Evolutionary conservation across 2,113 vertebrate genomes (phyloP).

Genomic region (Leiothrix lutea): DNA sequence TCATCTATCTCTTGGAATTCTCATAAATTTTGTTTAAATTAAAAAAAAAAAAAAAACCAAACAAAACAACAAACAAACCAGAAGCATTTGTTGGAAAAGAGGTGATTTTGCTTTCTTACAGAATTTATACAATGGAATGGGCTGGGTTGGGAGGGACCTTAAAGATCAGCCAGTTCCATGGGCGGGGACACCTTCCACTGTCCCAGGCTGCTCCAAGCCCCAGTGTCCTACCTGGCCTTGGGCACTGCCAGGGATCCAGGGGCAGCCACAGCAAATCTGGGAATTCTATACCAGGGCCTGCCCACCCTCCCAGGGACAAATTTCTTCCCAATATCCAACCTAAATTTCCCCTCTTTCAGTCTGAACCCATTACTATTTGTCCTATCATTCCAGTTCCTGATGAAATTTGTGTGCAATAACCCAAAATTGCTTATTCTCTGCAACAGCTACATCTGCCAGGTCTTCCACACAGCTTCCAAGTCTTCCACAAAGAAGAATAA

Average conservation of each 20-base stretch:
- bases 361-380: background rate
- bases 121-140: background rate
- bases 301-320: fast-evolving
- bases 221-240: background rate
- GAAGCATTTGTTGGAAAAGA: background rate
- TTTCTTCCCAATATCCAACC: fast-evolving
- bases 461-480: background rate
- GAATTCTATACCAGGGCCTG: background rate
- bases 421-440: background rate
- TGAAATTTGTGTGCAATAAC: background rate
- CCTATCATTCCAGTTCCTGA: background rate
- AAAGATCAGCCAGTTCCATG: no score
- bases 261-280: background rate
- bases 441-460: background rate
- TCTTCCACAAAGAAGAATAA: background rate
- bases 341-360: no score
- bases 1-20: background rate
- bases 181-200: background rate
- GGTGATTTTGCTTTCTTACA: background rate
- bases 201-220: background rate
- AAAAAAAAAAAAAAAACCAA: fast-evolving
- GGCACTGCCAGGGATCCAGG: background rate
- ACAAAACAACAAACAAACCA: no score
- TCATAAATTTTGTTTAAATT: background rate
- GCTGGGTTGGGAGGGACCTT: no score